Conservation (phyloP, 2,797 vertebrate species). For the Sebastes matsubarae region DNA sequence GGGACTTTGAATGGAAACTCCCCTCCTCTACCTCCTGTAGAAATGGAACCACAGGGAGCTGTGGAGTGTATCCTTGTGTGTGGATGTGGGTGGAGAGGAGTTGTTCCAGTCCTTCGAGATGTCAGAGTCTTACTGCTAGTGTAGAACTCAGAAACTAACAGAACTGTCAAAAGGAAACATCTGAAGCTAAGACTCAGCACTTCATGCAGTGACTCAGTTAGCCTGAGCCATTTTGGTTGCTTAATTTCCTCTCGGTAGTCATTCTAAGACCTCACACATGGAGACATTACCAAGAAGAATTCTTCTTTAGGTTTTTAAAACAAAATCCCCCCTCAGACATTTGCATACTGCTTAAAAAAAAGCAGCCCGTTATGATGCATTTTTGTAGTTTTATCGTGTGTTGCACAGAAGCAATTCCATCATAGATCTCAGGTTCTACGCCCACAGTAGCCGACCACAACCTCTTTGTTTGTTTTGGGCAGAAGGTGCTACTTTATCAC, state of each 20-base stretch:
- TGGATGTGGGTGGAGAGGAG: slow-evolving; percentile 61
- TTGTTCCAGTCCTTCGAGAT: slow-evolving; percentile 57
- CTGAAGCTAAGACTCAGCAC: slow-evolving; percentile 66
- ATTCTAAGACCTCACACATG: slow-evolving; percentile 32
- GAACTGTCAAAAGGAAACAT: slow-evolving; percentile 54
- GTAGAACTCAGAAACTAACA: slow-evolving; percentile 14
- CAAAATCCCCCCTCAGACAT: not conserved
- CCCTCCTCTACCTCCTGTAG: slow-evolving; percentile 71
- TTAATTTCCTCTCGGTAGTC: slow-evolving; percentile 57
- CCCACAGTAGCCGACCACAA: not conserved
- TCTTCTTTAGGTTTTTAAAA: not conserved
- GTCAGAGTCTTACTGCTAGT: not conserved
- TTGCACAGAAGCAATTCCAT: not conserved
- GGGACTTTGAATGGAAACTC: slow-evolving; percentile 75
- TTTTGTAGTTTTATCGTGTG: not conserved
- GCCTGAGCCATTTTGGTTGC: slow-evolving; percentile 26
- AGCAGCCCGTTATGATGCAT: not conserved
- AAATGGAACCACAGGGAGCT: slow-evolving; percentile 61
- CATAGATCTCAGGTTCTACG: not conserved
- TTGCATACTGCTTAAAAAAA: not conserved
- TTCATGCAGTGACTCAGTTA: slow-evolving; percentile 70
- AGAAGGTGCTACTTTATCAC: slow-evolving; percentile 7
- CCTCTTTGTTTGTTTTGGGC: slow-evolving; percentile 5
- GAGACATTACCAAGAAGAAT: slow-evolving; percentile 25
- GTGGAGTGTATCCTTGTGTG: slow-evolving; percentile 65